Conservation (phyloP, 2,113 vertebrate genomes). For the Turnix velox region DNA sequence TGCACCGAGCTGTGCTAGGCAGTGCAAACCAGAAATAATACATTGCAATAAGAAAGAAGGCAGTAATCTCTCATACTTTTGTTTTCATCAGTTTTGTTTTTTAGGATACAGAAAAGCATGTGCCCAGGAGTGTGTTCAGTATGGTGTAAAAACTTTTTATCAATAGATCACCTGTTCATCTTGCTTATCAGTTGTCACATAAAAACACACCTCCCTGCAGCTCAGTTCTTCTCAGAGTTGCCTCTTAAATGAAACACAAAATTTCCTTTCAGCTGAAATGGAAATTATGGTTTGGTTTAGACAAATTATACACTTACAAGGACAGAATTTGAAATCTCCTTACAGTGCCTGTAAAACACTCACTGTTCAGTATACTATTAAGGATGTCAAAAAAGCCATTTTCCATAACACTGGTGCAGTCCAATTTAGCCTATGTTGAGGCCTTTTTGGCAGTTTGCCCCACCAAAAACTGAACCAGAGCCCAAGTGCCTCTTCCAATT, state of each 20-base stretch:
- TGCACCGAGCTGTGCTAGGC: rapidly evolving
- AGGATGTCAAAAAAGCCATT: background rate
- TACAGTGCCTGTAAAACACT: background rate
- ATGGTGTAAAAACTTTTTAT: background rate
- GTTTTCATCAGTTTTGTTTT: background rate
- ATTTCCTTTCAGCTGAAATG: background rate
- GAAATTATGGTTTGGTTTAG: background rate
- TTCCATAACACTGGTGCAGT: background rate
- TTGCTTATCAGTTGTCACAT: background rate
- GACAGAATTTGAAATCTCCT: background rate
- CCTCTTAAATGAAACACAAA: background rate
- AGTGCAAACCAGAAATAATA: background rate
- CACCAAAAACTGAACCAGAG: background rate
- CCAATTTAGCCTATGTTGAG: background rate
- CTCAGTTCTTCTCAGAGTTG: background rate
- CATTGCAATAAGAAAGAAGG: background rate
- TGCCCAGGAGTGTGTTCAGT: background rate
- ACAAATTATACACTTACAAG: background rate
- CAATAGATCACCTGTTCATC: background rate
- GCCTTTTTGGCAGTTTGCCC: background rate
- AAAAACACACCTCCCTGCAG: background rate
- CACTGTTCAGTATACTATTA: background rate
- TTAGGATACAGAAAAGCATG: background rate
- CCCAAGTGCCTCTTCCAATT: background rate
- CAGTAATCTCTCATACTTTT: background rate